phyloP scores from a whole-genome alignment of 1,140 invertebrate species.

The Heliconius nattereri region DNA sequence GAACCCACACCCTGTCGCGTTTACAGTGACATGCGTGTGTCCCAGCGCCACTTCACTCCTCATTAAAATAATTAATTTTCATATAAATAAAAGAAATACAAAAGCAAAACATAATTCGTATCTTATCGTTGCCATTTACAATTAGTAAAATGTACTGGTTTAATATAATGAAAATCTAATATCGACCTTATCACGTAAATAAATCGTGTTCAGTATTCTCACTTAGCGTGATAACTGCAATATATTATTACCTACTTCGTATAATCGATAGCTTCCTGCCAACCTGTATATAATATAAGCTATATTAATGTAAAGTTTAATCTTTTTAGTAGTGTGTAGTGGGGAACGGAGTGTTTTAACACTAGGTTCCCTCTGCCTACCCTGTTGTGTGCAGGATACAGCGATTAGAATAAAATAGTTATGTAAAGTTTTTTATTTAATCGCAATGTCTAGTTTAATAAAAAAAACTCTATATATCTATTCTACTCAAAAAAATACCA shows the following conservation, averaged over 20 bases:
- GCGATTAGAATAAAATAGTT: too few species aligned
- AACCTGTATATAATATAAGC: too few species aligned
- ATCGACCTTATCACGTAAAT: not conserved
- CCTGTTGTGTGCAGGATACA: too few species aligned
- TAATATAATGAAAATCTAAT: not conserved
- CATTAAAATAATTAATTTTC: not conserved
- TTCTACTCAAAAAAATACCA: not conserved
- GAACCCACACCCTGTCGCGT: too few species aligned
- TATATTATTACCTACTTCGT: not conserved
- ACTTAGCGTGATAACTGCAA: not conserved
- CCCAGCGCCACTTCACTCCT: not conserved
- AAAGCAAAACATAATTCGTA: not conserved
- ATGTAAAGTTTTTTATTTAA: too few species aligned
- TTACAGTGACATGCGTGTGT: too few species aligned
- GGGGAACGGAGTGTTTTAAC: too few species aligned
- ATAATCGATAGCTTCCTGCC: too few species aligned
- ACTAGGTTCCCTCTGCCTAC: too few species aligned
- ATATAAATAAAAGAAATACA: not conserved
- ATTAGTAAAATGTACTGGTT: not conserved
- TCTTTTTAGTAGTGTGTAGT: too few species aligned
- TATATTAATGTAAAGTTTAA: too few species aligned
- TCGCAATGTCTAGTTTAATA: too few species aligned
- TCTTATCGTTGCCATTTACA: not conserved
- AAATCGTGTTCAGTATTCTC: not conserved
- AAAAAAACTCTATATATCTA: not conserved